Percentiles rank a stretch among this genome's conserved stretches.
phyloP scores from a whole-genome alignment of 2,888 invertebrate species.

The Chrysolina americana region DNA sequence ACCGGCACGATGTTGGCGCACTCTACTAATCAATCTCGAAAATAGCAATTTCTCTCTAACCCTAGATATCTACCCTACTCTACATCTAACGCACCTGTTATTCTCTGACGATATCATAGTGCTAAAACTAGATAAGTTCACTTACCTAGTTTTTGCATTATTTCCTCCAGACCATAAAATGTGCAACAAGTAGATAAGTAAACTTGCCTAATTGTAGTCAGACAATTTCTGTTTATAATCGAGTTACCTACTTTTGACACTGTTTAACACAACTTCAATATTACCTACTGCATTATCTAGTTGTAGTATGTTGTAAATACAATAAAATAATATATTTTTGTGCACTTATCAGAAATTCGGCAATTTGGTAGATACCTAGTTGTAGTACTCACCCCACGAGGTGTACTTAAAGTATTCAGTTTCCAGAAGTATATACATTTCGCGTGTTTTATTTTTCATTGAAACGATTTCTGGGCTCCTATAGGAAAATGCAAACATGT shows the following conservation, averaged over 20 bases:
- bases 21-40: not conserved
- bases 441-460: too few relatives aligned
- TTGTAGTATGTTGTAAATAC: not conserved
- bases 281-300: constrained; percentile 1
- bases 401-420: too few relatives aligned
- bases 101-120: not conserved
- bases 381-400: not conserved
- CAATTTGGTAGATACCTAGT: not conserved
- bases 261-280: not conserved
- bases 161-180: not conserved
- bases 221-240: not conserved
- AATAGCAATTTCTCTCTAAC: not conserved
- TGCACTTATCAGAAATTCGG: not conserved
- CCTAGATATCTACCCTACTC: not conserved
- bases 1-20: not conserved
- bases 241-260: constrained; percentile 5
- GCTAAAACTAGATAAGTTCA: constrained; percentile 1
- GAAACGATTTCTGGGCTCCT: too few relatives aligned
- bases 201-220: not conserved
- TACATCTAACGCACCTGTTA: constrained; percentile 3
- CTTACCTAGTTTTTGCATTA: not conserved
- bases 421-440: too few relatives aligned
- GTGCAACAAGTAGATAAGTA: constrained; percentile 16
- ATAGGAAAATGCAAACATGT: too few relatives aligned
- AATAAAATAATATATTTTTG: not conserved